Base-by-base conservation (phyloP, 2,113 vertebrate species). In the Hemiprocne comata region DNA sequence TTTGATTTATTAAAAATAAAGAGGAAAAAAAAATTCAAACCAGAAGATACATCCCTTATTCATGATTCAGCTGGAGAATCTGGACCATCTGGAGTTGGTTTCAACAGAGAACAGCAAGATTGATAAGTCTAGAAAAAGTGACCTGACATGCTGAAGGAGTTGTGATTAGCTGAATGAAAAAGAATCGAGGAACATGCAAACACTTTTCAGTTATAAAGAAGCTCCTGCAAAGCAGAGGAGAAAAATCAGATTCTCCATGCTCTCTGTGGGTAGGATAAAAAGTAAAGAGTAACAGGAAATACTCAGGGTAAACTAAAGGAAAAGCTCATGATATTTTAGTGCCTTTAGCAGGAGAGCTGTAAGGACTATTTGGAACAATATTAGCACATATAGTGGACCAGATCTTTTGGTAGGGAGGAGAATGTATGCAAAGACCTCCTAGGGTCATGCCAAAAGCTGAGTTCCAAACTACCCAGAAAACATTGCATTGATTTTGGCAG, bases 331-430 rank as follows among this genome's bases (percentile, higher is more conserved):
- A 13, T 60, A 9, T 82, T 58, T 61, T 29, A 25, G 11, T 34
- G 6, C 21, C 14, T 74, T 77, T 70, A 25, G 64, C 7, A 50
- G 75, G 6, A n/a, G 55, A 57, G 25, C 14, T 55, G 21, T 31
- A 55, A 46, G 33, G 42, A 57, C 18, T 19, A 1, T 18, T 60
- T 70, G 61, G 51, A 89, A 33, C 19, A 23, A 15, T 51, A 29
- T 55, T 28, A 29, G 20, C 9, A 38, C 0, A 0, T 50, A 1
- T 4, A 62, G 20, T 3, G 7, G 19, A 38, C 6, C 13, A 44
- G 40, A 69, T 3, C 7, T 61, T 29, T 48, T 42, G 36, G 17
- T 26, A 24, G n/a, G 17, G 20, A 64, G 29, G 33, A 38, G 19
- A 66, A 57, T 23, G 10, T 46, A 18, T 79, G 33, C 33, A 61